Evolutionary conservation across 2,888 invertebrate genomes (phyloP).

Genomic region (Pristionchus exspectatus): DNA sequence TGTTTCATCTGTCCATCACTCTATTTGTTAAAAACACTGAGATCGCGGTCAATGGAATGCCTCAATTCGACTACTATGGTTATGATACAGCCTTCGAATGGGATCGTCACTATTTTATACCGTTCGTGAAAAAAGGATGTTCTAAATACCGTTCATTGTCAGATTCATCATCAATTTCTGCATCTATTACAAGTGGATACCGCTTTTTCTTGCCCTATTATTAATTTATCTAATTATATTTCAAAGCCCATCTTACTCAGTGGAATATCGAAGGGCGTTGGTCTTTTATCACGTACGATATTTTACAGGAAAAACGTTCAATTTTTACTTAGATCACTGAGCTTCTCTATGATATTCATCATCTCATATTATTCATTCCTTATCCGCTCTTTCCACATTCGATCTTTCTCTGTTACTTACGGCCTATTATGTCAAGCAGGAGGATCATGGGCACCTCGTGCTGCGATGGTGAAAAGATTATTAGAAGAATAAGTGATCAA

Average conservation of each 20-base stretch:
- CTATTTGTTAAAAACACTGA: too few relatives aligned
- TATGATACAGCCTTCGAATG: not conserved
- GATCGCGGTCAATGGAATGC: too few relatives aligned
- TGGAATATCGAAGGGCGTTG: not conserved
- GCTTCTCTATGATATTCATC: not conserved
- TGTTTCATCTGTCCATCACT: too few relatives aligned
- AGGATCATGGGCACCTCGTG: not conserved
- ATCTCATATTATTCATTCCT: not conserved
- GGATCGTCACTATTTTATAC: not conserved
- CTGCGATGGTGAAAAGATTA: not conserved
- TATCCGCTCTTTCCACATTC: slow-evolving; percentile 7
- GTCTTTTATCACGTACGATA: not conserved
- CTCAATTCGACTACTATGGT: not conserved
- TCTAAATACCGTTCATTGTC: not conserved
- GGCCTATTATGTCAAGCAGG: not conserved
- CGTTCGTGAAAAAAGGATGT: not conserved
- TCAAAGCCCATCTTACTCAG: not conserved
- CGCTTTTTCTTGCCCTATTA: not conserved
- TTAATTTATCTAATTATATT: not conserved
- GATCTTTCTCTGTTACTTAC: not conserved
- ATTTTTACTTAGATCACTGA: not conserved
- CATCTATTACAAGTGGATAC: not conserved
- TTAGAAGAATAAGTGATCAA: too few relatives aligned
- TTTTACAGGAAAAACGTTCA: not conserved
- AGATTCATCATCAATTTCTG: not conserved